Percentiles rank a stretch among this genome's conserved stretches.
Evolutionary conservation across 2,113 vertebrate species (phyloP).

Genomic region (Rhagologus leucostigma): DNA sequence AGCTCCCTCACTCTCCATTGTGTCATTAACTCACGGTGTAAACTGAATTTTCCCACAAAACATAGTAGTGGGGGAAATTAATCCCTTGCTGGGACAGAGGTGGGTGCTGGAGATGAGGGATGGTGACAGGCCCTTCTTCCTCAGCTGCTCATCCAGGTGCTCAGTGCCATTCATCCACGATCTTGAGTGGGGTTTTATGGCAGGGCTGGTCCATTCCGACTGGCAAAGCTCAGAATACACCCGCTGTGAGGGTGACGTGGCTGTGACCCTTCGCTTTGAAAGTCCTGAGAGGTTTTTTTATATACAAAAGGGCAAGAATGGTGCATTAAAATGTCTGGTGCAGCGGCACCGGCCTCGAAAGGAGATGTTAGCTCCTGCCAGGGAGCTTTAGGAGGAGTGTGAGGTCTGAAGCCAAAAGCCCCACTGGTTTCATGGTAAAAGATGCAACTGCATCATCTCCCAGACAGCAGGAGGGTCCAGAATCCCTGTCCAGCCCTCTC

Average conservation of each 20-base stretch:
- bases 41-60: neutral
- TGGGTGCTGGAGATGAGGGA: neutral
- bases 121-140: neutral
- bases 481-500: neutral
- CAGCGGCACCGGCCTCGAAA: neutral
- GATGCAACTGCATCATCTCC: neutral
- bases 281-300: neutral
- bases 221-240: neutral
- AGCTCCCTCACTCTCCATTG: neutral
- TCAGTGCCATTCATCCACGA: neutral
- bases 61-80: neutral
- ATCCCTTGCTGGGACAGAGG: neutral
- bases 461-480: neutral
- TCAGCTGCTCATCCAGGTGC: neutral
- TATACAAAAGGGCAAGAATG: neutral
- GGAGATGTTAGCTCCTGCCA: neutral
- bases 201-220: neutral
- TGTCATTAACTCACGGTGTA: neutral
- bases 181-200: neutral
- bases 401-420: neutral
- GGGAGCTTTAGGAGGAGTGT: neutral
- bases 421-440: accelerated
- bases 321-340: neutral
- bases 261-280: neutral
- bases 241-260: too few species aligned